These are phyloP conservation scores for Pluvialis apricaria DNA, from an alignment of 2,113 vertebrate genomes.

Conservation along the genomic window DNA sequence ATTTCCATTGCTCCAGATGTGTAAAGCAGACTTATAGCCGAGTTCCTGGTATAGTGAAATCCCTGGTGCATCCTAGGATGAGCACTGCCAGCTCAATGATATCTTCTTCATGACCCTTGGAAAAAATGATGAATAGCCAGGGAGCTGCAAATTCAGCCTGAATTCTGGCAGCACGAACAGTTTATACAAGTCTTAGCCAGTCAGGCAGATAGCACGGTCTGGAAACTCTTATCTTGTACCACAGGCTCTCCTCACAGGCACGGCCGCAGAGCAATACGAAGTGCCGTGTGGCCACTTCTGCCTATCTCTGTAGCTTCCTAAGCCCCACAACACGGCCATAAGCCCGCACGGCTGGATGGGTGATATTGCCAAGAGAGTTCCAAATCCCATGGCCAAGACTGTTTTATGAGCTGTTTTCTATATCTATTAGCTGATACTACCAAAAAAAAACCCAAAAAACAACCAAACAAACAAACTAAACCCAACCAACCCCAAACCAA, in stretches of 20 bases:
- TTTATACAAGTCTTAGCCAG: background rate
- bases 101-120: conserved; percentile 34
- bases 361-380: background rate
- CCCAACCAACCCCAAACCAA: background rate
- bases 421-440: background rate
- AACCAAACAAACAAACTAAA: no score
- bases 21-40: conserved; percentile 42
- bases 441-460: background rate
- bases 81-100: background rate
- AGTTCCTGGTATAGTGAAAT: background rate
- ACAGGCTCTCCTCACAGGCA: background rate
- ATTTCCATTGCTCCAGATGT: conserved; percentile 51
- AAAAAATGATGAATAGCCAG: conserved; percentile 19
- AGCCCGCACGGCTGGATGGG: background rate
- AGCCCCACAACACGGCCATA: background rate
- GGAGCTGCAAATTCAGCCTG: background rate
- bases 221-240: background rate
- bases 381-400: background rate
- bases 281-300: background rate
- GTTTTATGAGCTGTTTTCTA: background rate
- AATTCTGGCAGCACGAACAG: background rate
- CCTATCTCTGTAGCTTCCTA: background rate
- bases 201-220: background rate
- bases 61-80: conserved; percentile 8
- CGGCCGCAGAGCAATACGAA: background rate